A percentile compares a stretch with the other conserved stretches of the same genome.
phyloP scores from a whole-genome alignment of 2,888 invertebrate genomes.

The Asteroscopus sphinx region DNA sequence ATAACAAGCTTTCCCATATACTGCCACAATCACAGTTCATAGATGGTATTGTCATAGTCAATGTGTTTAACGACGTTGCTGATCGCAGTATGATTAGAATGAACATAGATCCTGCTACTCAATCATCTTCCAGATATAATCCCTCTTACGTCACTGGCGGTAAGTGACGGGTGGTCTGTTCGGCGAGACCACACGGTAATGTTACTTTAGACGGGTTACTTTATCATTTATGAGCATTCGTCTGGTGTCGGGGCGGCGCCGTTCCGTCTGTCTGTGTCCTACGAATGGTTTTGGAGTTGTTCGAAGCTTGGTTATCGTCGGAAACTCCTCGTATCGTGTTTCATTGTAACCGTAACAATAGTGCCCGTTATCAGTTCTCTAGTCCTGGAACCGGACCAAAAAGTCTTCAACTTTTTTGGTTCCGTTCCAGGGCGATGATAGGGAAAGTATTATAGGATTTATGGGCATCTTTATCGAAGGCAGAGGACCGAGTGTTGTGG shows the following conservation, averaged over 20 bases:
- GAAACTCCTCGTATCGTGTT: constrained; percentile 59
- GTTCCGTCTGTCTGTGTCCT: constrained; percentile 68
- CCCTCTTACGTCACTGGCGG: constrained; percentile 44
- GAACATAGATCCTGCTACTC: constrained; percentile 24
- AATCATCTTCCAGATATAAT: constrained; percentile 47
- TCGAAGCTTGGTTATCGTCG: constrained; percentile 58
- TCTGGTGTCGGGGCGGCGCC: constrained; percentile 74
- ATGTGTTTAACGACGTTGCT: constrained; percentile 28
- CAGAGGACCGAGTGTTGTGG: too few relatives aligned
- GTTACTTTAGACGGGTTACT: constrained; percentile 61
- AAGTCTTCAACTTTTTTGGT: constrained; percentile 40
- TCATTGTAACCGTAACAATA: constrained; percentile 17
- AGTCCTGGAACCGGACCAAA: constrained; percentile 36
- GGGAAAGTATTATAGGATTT: neutral
- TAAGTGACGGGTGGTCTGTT: constrained; percentile 48
- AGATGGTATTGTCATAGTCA: constrained; percentile 5
- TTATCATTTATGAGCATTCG: constrained; percentile 77
- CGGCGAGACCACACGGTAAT: constrained; percentile 52
- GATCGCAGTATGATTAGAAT: constrained; percentile 15
- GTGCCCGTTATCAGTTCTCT: constrained; percentile 32
- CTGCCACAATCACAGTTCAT: constrained; percentile 8
- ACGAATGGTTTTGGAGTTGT: constrained; percentile 54
- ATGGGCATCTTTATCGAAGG: too few relatives aligned
- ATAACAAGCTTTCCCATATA: neutral
- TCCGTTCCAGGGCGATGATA: constrained; percentile 31